Conservation (phyloP, 2,113 vertebrate genomes). For the Cynopterus brachyotis region DNA sequence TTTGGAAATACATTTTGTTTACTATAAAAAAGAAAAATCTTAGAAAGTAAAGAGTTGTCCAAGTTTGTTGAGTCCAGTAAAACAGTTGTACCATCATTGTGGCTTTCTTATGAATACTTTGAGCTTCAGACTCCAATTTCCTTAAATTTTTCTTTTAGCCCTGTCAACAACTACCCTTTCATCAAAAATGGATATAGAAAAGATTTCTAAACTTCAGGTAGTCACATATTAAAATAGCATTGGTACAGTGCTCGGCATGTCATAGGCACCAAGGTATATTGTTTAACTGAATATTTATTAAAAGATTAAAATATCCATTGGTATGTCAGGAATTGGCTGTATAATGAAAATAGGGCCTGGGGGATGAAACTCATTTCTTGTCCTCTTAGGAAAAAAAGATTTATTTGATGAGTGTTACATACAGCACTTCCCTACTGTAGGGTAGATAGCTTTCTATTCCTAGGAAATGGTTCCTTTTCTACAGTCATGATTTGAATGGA, state of each 20-base stretch:
- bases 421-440: neutral
- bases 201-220: slow-evolving; percentile 3
- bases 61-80: slow-evolving; percentile 28
- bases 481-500: neutral
- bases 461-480: neutral
- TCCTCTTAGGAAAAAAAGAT: neutral
- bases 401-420: neutral
- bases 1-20: slow-evolving; percentile 50
- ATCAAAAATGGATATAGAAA: neutral
- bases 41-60: neutral
- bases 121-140: neutral
- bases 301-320: neutral
- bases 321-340: neutral
- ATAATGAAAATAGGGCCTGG: neutral
- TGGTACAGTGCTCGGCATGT: neutral
- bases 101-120: neutral
- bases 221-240: slow-evolving; percentile 23
- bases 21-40: neutral
- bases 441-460: neutral
- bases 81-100: neutral
- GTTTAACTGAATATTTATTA: neutral
- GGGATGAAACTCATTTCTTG: neutral
- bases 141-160: slow-evolving; percentile 14
- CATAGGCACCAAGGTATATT: neutral
- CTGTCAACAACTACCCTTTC: neutral